Base-by-base conservation (phyloP, 2,888 invertebrate genomes). In the Stenodema calcarata region DNA sequence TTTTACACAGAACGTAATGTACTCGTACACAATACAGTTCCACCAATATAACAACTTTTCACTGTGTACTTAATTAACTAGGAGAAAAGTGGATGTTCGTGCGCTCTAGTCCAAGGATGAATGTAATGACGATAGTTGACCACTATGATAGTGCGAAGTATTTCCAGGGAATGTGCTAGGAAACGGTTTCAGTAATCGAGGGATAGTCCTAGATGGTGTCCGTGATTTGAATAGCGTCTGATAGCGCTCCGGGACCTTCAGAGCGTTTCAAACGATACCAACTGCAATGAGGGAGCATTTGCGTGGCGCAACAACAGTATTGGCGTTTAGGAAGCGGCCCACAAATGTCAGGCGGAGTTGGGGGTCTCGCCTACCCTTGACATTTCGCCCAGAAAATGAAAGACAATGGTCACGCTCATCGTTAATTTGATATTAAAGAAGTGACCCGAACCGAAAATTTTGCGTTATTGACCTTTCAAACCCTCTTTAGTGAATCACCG, bases 361-460 rank as follows among this genome's bases (percentile, higher is more conserved):
- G 73, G 75, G 84, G 75, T 47, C 44, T 84, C 62, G 41, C 78
- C 42, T 44, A 84, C 84, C 84, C 84, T 84, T 84, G 84, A 75
- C 84, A 84, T 84, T 84, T 84, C 18, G 3, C 73, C 54, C 23
- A 28, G 30, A 73, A 30, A 30, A 27, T 54, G 35, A 28, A 23
- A 84, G 84, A 84, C 84, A 84, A 84, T 70, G 75, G 84, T 84
- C 75, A 84, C 84, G 84, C 75, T 27, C 27, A 84, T 82, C 82
- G 62, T 44, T 78, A 44, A 78, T 78, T 78, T 44, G 78, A 78
- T 44, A 78, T 44, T 44, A 44, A 78, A 44, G 73, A 73, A 78
- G 23, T 78, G 78, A 78, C 44, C 44, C 44, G 44, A 44, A 44
- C 44, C 78, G 18, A 78, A 78, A 78, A 23, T 62, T 62, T 47